Evolutionary conservation across 2,888 invertebrate genomes (phyloP), one percentile per base, ranked within the genome.

Genomic region (Plagodis pulveraria): DNA sequence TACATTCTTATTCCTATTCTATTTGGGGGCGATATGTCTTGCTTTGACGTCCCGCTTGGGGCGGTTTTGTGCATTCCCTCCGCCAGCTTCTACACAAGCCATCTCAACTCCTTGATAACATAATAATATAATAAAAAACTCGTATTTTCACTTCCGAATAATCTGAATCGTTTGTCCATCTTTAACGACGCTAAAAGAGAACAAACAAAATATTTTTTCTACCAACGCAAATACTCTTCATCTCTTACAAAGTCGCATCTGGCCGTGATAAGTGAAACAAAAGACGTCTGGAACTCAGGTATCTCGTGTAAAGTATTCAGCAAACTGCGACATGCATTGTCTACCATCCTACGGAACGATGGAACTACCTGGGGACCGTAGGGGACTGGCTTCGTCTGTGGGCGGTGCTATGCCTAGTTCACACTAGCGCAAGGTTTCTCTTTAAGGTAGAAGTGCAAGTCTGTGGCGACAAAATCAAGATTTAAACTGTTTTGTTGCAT

Each of bases 301-400:
- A 66, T 56, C 62, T 67, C 61, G 55, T 57, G 71, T 69, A 70
- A 69, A 73, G 70, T 68, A 65, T 54, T 68, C 70, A 69, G 74
- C 71, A 70, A 73, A 69, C 72, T 74, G 70, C 67, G 71, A 77
- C 74, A 65, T 72, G 70, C 67, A 55, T 79, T 80, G 75, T 80
- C 86, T 38, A 40, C 36, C 36, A 34, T 58, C 42, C 51, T 57
- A 44, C 42, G 12, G 35, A 44, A 51, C 44, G 5, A 51, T 36
- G 5, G 22, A 10, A 11, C 9, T 48, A 43, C 11, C n/a, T 38
- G 33, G 49, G 38, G 44, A 57, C 51, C 43, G 11, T 6, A 6
- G 22, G 36, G 36, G 52, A 48, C 48, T 38, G 8, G 12, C 10
- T 36, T 12, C 2, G 33, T n/a, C 47, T 48, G 52, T 49, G 44